Percentiles rank a stretch among this genome's conserved stretches.
Conservation (phyloP, 2,113 vertebrate genomes). For the Rhizomys pruinosus region DNA sequence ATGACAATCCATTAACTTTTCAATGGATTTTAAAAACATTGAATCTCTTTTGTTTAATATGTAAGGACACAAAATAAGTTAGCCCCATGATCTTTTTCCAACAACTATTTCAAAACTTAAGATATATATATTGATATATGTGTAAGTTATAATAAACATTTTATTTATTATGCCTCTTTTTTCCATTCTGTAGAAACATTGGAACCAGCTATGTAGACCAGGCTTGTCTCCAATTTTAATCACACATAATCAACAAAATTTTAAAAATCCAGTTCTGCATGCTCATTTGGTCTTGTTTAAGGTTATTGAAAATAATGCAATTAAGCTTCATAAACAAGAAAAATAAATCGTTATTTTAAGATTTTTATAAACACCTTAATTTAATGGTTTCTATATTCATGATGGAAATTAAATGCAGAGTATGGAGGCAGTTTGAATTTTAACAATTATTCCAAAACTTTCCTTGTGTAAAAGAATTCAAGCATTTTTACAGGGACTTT, state of each 20-base stretch:
- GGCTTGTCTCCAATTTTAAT: constrained; percentile 53
- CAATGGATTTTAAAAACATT: constrained; percentile 6
- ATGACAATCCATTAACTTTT: not conserved
- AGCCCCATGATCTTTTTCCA: not conserved
- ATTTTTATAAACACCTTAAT: constrained; percentile 54
- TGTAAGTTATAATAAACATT: not conserved
- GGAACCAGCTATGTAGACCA: no score
- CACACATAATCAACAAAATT: constrained; percentile 36
- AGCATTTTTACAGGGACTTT: not conserved
- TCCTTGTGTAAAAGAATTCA: constrained; percentile 50
- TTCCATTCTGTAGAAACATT: constrained; percentile 4
- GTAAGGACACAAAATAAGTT: constrained; percentile 22
- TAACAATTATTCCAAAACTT: constrained; percentile 52
- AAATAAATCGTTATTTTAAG: constrained; percentile 18
- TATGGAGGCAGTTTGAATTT: constrained; percentile 45
- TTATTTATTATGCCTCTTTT: constrained; percentile 32
- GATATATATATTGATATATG: not conserved
- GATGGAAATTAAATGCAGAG: constrained; percentile 49
- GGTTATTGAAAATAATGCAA: constrained; percentile 47
- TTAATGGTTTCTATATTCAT: constrained; percentile 24
- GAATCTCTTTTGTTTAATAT: not conserved
- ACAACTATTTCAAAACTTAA: not conserved
- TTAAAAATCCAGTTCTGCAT: not conserved
- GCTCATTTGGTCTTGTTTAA: constrained; percentile 57
- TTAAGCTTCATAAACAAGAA: constrained; percentile 21